phyloP scores from a whole-genome alignment of 1,140 invertebrate genomes.

The Conus ventricosus region DNA sequence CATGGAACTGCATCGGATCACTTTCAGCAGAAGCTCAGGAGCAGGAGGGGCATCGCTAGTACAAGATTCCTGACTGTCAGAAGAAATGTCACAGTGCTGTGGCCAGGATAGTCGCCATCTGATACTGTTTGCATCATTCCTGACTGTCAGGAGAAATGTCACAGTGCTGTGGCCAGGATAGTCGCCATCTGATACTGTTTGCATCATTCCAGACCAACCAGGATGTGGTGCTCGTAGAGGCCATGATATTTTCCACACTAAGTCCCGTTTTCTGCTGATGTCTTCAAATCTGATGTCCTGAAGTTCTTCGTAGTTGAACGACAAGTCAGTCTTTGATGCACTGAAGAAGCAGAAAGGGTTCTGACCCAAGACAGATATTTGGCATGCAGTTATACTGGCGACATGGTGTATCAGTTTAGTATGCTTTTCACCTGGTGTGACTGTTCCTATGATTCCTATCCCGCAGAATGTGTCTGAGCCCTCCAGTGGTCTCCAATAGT shows the following conservation, averaged over 20 bases:
- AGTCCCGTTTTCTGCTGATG: constrained; percentile 26
- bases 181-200: no score
- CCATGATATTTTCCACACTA: constrained; percentile 41
- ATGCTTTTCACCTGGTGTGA: no score
- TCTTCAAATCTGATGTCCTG: neutral
- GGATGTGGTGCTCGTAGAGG: no score
- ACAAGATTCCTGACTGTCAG: constrained; percentile 53
- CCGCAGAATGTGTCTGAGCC: constrained; percentile 62
- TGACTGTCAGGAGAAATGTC: no score
- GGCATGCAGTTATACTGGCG: neutral
- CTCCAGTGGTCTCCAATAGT: constrained; percentile 58
- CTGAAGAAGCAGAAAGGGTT: no score
- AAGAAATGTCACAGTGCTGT: no score
- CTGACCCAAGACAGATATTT: no score
- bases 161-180: no score
- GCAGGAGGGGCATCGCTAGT: constrained; percentile 55
- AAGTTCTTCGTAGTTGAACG: neutral
- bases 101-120: no score
- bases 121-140: no score
- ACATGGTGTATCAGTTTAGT: constrained; percentile 34
- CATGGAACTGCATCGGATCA: constrained; percentile 29
- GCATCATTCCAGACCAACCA: neutral
- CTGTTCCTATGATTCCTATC: constrained; percentile 61
- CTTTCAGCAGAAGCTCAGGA: no score
- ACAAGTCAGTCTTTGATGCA: neutral